Base-by-base conservation (phyloP, 2,113 vertebrate genomes). In the Oncorhynchus masou region DNA sequence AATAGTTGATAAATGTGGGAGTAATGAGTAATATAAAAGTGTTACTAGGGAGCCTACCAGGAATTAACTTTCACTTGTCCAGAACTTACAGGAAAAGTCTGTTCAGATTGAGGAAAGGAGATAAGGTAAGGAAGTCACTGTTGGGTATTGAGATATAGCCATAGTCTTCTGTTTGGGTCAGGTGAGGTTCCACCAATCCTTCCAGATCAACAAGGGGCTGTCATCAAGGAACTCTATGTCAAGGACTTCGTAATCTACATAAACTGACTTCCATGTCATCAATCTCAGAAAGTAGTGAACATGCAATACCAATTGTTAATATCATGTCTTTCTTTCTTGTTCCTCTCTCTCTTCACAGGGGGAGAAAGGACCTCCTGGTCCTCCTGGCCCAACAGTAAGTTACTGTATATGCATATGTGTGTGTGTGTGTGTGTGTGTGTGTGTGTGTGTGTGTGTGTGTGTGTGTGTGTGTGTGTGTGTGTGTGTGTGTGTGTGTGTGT, bases 351-450 rank as follows among this genome's bases (percentile, higher is more conserved):
- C 31, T 59, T 82, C 83, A 0, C 86, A 96, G 95, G 95, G 95
- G 72, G 95, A 95, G 60, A 94, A 92, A 80, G 95, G 95, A 1
- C 90, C 94, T 1, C 89, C 88, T 0, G 95, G 95, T 8, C 88
- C 83, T 71, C 76, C 91, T 0, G 95, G 95, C 1, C 84, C 91
- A 79, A 75, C 78, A 81, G 95, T 96, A 87, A 95, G 95, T 95
- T 71, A 80, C 75, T 77, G 81, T 45, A 3, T 39, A 9, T 39
- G 34, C 34, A 7, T 39, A 8, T 34, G 1, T 34, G 31, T 34
- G 31, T 34, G 31, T 34, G 31, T 34, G 31, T 34, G 39, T 39
- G 34, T 39, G 6, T 34, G 34, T 34, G 34, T 96, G 95, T 95
- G 70, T 11, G 13, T 8, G 22, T 16, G 13, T 60, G 27, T 31